Percentiles rank a stretch among this genome's conserved stretches.
phyloP scores from a whole-genome alignment of 2,888 invertebrate species.

The Nomada flava region DNA sequence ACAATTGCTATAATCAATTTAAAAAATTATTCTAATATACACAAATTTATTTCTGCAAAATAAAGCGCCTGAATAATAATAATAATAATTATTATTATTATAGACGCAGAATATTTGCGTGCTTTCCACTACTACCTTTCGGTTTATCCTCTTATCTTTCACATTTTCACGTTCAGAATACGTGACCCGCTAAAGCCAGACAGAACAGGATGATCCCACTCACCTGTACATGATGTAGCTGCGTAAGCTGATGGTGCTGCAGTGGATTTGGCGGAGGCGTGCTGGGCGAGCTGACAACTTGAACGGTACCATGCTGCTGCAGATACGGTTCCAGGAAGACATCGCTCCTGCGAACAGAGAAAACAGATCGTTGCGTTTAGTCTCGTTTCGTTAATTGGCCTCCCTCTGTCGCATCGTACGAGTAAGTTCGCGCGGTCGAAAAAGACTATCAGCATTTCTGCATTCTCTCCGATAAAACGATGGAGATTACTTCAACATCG shows the following conservation, averaged over 20 bases:
- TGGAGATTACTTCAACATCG: no score
- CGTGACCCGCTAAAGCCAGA: background rate
- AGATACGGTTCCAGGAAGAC: constrained; percentile 91
- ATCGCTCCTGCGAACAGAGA: constrained; percentile 88
- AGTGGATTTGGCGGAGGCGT: constrained; percentile 82
- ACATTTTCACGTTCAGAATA: no score
- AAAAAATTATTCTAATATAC: no score
- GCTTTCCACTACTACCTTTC: background rate
- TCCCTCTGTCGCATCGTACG: background rate
- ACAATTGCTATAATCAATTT: no score
- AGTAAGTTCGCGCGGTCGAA: constrained; percentile 16
- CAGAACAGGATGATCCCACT: constrained; percentile 4
- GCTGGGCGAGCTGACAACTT: constrained; percentile 81
- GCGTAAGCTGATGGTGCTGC: constrained; percentile 85
- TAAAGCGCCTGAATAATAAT: no score
- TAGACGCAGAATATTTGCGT: background rate
- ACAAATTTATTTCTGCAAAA: no score
- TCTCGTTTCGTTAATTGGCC: constrained; percentile 37
- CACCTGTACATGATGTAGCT: constrained; percentile 85
- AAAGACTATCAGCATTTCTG: background rate
- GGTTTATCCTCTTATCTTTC: no score
- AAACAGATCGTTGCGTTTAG: constrained; percentile 43
- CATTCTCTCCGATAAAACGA: no score
- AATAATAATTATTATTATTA: background rate
- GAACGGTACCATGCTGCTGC: constrained; percentile 84